A percentile compares a stretch with the other conserved stretches of the same genome.
Evolutionary conservation across 2,113 vertebrate genomes (phyloP).

Genomic region (Gorsachius goisagi): DNA sequence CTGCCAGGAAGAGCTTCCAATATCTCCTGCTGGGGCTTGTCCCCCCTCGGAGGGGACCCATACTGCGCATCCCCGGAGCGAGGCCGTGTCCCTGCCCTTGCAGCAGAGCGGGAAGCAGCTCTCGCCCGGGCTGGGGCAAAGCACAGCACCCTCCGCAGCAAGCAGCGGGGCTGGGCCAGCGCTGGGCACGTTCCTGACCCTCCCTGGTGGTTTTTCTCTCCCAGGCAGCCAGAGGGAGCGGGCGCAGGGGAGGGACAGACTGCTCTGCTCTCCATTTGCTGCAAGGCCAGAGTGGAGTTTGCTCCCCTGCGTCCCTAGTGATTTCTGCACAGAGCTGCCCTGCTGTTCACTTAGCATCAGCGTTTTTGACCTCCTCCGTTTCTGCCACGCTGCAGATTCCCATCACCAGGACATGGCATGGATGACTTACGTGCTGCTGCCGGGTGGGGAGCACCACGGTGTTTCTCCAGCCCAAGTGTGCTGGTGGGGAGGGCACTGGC

Average conservation of each 20-base stretch:
- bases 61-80: too few relatives aligned
- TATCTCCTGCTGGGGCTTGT: fast-evolving
- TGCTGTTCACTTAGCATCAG: neutral
- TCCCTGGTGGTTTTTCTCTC: neutral
- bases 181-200: neutral
- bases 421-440: neutral
- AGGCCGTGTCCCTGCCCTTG: neutral
- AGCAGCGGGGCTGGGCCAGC: neutral
- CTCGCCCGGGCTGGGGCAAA: neutral
- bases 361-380: neutral
- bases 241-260: neutral
- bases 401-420: fast-evolving
- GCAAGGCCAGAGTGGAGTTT: neutral
- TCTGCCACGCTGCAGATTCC: neutral
- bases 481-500: neutral
- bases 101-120: too few relatives aligned
- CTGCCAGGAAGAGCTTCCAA: neutral
- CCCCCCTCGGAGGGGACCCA: neutral
- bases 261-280: neutral
- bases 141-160: neutral
- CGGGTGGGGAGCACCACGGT: fast-evolving
- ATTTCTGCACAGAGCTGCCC: neutral
- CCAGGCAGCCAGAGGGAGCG: fast-evolving
- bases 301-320: neutral
- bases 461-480: neutral